Evolutionary conservation across 2,113 vertebrate genomes (phyloP), one percentile per base, ranked within the genome.

Genomic region (Gorsachius goisagi): DNA sequence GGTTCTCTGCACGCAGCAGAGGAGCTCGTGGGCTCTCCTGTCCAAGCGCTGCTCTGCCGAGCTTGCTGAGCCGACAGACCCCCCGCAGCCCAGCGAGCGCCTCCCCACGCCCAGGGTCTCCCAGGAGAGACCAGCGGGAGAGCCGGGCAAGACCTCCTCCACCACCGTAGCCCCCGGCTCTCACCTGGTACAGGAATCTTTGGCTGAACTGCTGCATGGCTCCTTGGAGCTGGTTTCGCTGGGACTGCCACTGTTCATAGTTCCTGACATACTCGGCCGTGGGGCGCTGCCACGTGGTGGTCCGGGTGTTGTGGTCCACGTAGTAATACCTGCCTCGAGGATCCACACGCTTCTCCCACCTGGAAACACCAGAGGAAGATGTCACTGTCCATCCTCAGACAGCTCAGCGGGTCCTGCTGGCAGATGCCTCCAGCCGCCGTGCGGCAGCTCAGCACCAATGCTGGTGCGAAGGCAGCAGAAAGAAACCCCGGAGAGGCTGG

Each of bases 181-280:
- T 96, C 97, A 99, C 99, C 99, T 99, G 99, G 97, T 99, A 99
- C 89, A 99, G 99, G 98, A 99, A 99, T 90, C 99, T 98, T 97
- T 99, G 99, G 98, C 99, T 99, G 98, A 99, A 99, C 83, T 99
- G 99, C 94, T 99, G 99, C 99, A 99, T 99, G 97, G 99, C 99
- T 8, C 99, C 99, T 63, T 99, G 99, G 44, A 99, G 98, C 98
- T 99, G 99, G 92, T 72, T 99, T 86, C 99, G 98, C 97, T 99
- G 99, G 2, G 98, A 99, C 97, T 99, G 99, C 99, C 99, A 99
- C 97, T 99, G 99, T 97, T 99, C 99, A 4, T 99, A 99, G 98
- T 98, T 99, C 13, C 99, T 96, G 95, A 99, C 99, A 0, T 99
- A 99, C 96, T 99, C 99, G 0, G 99, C 99, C 0, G 99, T 99